A percentile compares a stretch with the other conserved stretches of the same genome.
phyloP scores from a whole-genome alignment of 2,113 vertebrate genomes.

The Guaruba guarouba region DNA sequence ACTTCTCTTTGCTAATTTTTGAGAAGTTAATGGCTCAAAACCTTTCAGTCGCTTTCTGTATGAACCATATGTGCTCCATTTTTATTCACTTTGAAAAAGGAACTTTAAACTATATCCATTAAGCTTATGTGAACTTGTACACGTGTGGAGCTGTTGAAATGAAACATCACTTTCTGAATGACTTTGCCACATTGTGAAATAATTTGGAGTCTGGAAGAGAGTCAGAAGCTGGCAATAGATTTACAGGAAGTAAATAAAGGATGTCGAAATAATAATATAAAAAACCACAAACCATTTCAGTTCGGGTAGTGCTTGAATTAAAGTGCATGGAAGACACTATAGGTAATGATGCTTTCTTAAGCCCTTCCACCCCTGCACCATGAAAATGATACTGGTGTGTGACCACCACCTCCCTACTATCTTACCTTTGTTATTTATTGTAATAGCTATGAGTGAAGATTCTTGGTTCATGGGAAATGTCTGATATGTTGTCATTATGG shows the following conservation, averaged over 20 bases:
- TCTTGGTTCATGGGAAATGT: neutral
- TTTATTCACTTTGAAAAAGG: neutral
- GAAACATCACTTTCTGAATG: neutral
- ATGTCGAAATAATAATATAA: neutral
- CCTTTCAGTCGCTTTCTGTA: neutral
- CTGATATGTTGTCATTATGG: neutral
- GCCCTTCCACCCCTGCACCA: rapidly evolving
- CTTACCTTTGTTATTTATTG: neutral
- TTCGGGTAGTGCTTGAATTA: neutral
- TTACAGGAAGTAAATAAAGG: neutral
- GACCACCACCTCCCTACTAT: neutral
- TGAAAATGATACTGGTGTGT: neutral
- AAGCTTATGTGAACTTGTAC: neutral
- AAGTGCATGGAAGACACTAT: neutral
- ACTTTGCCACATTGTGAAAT: neutral
- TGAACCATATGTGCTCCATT: neutral
- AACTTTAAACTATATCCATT: neutral
- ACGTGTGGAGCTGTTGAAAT: neutral
- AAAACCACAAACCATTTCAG: neutral
- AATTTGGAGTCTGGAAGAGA: neutral
- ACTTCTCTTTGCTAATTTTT: neutral
- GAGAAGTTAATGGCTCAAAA: neutral
- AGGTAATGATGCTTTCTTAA: neutral
- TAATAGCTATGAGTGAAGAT: neutral
- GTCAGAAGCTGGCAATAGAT: neutral